Evolutionary conservation across 2,888 invertebrate species (phyloP).

Genomic region (Bellardia bayeri): DNA sequence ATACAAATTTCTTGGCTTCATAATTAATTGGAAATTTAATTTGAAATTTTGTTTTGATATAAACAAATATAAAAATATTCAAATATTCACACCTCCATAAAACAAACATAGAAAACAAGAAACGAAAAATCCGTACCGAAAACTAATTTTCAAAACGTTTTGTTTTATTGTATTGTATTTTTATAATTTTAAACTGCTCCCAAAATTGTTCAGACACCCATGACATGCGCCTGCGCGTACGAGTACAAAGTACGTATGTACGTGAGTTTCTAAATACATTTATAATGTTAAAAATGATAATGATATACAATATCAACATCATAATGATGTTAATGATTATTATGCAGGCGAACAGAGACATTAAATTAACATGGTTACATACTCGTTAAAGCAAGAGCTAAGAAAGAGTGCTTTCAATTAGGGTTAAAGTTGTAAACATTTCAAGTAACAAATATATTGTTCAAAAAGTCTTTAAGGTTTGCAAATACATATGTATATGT

Average conservation of each 20-base stretch:
- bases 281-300: slow-evolving; percentile 37
- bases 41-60: slow-evolving; percentile 3
- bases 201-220: slow-evolving; percentile 54
- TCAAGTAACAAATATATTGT: too few relatives aligned
- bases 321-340: slow-evolving; percentile 37
- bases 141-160: slow-evolving; percentile 32
- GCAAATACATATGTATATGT: too few relatives aligned
- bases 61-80: slow-evolving; percentile 36
- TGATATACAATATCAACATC: slow-evolving; percentile 10
- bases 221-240: slow-evolving; percentile 39
- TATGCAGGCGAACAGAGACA: slow-evolving; percentile 30
- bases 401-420: neutral
- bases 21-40: slow-evolving; percentile 38
- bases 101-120: neutral
- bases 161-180: neutral
- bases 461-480: too few relatives aligned
- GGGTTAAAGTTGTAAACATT: too few relatives aligned
- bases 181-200: slow-evolving; percentile 50
- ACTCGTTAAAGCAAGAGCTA: neutral
- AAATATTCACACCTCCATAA: slow-evolving; percentile 46
- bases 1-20: slow-evolving; percentile 7
- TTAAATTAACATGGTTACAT: slow-evolving; percentile 5
- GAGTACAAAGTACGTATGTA: slow-evolving; percentile 48
- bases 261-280: slow-evolving; percentile 51
- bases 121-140: neutral